Conservation (phyloP, 2,888 invertebrate genomes). For the Netelia fuscicornis region DNA sequence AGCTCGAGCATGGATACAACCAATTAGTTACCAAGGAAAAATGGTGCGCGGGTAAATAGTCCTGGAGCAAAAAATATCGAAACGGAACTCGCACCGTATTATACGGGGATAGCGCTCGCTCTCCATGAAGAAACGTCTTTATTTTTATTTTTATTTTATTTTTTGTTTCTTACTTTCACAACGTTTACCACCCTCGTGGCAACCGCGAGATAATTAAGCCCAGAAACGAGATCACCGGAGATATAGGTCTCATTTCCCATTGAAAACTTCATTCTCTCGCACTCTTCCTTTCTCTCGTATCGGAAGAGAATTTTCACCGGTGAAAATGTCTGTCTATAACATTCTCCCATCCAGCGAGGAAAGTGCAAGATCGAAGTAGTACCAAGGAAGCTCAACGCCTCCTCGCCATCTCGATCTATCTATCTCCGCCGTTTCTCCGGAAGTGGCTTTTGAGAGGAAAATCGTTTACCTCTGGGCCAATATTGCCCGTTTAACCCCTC, state of each 20-base stretch:
- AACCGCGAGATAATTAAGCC: constrained; percentile 32
- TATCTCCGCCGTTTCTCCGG: no score
- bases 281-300: no score
- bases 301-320: neutral
- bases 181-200: neutral
- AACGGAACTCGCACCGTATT: no score
- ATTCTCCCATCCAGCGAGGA: no score
- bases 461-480: no score
- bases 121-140: constrained; percentile 10
- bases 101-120: no score
- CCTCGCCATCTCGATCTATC: no score
- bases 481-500: no score
- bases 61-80: constrained; percentile 21
- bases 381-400: no score
- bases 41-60: neutral
- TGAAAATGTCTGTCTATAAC: neutral
- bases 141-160: constrained; percentile 30
- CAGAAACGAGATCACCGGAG: neutral
- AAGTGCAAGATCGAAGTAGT: no score
- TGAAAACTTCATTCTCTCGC: neutral
- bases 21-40: constrained; percentile 50
- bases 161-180: constrained; percentile 14
- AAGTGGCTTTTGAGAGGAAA: no score
- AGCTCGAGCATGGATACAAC: constrained; percentile 30
- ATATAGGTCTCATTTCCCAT: neutral